Evolutionary conservation across 1,140 invertebrate genomes (phyloP).

Genomic region (Pseudomyrmex dendroicus): DNA sequence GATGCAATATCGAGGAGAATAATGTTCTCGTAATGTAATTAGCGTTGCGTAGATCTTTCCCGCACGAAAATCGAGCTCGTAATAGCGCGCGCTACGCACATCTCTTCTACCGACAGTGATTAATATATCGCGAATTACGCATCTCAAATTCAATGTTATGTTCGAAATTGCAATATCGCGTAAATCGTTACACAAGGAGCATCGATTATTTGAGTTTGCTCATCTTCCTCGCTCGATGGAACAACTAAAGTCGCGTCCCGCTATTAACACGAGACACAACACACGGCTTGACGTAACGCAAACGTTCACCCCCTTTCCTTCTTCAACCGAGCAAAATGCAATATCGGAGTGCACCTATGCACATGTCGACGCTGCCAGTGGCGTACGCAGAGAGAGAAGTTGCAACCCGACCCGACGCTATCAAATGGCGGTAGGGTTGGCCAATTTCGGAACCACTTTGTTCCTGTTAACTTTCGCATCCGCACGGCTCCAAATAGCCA

Average conservation of each 20-base stretch:
- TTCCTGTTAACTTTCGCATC: constrained; percentile 60
- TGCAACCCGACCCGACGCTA: constrained; percentile 20
- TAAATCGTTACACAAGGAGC: constrained; percentile 17
- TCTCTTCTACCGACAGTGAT: not conserved
- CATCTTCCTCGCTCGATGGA: constrained; percentile 10
- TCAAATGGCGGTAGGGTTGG: constrained; percentile 2
- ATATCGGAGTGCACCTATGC: constrained; percentile 38
- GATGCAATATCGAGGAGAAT: no score
- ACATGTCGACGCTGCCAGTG: not conserved
- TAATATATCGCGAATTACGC: not conserved
- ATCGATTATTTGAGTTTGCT: constrained; percentile 2
- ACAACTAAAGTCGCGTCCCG: constrained; percentile 34
- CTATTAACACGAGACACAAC: constrained; percentile 58
- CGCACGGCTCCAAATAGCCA: not conserved
- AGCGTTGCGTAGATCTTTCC: no score
- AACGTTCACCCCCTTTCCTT: not conserved
- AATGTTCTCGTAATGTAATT: no score
- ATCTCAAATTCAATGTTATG: constrained; percentile 7
- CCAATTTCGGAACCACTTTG: constrained; percentile 59
- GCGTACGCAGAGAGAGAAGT: constrained; percentile 45
- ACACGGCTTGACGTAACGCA: constrained; percentile 26
- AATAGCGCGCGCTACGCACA: not conserved
- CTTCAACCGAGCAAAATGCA: constrained; percentile 28
- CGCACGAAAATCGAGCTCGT: not conserved
- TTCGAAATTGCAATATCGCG: constrained; percentile 17